Conservation (phyloP, 2,888 invertebrate species). For the Periphyllus acericola region DNA sequence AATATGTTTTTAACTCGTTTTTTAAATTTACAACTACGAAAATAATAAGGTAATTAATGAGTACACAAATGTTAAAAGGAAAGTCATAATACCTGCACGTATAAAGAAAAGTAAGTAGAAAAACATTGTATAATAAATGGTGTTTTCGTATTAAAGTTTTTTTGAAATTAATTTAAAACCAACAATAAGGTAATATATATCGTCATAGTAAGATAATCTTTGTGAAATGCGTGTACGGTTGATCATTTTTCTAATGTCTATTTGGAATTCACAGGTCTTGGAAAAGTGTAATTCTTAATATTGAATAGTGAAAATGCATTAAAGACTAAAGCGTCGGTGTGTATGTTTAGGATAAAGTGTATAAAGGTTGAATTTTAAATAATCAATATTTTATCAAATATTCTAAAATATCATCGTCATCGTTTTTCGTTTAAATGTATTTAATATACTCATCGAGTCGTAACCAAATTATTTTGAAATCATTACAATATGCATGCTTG, state of each 20-base stretch:
- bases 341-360: not conserved
- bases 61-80: not conserved
- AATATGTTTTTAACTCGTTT: too few relatives aligned
- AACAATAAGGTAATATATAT: not conserved
- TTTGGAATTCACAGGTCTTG: not conserved
- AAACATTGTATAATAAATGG: not conserved
- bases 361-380: not conserved
- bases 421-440: not conserved
- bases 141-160: not conserved
- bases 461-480: too few relatives aligned
- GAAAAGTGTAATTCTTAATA: too few relatives aligned
- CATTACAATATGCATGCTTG: not conserved
- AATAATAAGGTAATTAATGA: not conserved
- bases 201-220: not conserved
- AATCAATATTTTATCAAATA: not conserved
- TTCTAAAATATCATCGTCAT: not conserved
- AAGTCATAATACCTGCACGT: too few relatives aligned
- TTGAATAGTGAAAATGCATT: not conserved
- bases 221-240: not conserved
- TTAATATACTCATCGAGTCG: not conserved
- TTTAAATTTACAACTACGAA: too few relatives aligned
- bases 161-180: not conserved
- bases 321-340: not conserved
- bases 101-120: not conserved
- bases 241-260: not conserved